These are phyloP conservation scores for Gallinago paraguaiae DNA, from an alignment of 2,113 vertebrate genomes.

Conservation along the genomic window DNA sequence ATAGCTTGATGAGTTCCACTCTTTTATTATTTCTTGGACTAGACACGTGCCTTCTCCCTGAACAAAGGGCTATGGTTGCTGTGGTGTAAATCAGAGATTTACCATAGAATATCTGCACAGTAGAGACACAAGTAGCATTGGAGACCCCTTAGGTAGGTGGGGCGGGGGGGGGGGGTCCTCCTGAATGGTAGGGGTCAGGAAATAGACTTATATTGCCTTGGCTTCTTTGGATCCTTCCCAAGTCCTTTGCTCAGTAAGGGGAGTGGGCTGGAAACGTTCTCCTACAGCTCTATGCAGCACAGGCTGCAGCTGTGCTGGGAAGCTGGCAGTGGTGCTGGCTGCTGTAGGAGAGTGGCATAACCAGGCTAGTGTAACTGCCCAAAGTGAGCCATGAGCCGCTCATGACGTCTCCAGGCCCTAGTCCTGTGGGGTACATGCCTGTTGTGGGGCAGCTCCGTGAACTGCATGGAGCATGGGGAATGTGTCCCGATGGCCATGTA, in stretches of 20 bases:
- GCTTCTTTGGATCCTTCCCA: background rate
- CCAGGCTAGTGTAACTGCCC: background rate
- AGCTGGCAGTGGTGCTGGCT: background rate
- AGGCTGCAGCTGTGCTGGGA: background rate
- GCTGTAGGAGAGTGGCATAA: background rate
- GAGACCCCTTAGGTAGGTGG: background rate
- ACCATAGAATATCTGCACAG: accelerated
- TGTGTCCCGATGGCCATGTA: background rate
- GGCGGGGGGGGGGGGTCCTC: too few species aligned
- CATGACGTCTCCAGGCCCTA: background rate
- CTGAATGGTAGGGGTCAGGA: background rate
- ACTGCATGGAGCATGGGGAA: background rate
- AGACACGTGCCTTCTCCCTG: background rate
- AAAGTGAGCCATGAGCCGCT: background rate
- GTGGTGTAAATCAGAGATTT: background rate
- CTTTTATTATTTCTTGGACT: background rate
- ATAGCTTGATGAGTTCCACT: background rate
- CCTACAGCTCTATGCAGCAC: background rate
- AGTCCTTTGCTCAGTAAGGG: background rate
- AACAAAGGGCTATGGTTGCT: background rate
- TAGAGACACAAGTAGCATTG: background rate
- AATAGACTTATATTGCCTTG: background rate
- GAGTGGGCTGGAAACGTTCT: background rate
- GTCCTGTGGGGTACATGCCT: background rate
- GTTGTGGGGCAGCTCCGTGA: background rate